Evolutionary conservation across 2,888 invertebrate species (phyloP), one percentile per base, ranked within the genome.

Genomic region (Rhorus exstirpatorius): DNA sequence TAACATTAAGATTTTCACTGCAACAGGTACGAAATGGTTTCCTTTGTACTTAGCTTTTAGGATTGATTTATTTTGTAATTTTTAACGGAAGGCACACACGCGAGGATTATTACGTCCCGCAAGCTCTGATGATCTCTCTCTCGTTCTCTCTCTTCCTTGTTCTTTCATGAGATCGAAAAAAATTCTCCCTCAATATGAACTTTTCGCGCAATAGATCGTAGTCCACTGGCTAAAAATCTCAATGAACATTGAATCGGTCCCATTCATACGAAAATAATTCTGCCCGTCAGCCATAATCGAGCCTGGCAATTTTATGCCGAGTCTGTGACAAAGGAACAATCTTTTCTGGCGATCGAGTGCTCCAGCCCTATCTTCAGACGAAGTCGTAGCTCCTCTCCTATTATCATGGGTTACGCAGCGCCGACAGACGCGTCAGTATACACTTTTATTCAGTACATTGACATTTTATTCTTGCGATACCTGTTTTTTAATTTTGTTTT

Each of bases 271-370:
- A 78, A n/a, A 8, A 38, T 65, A 14, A 76, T 58, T 44, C 53
- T 41, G 14, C 12, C 6, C 72, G 12, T 65, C 6, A 94, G 94
- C 75, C 94, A 94, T 86, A 93, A 93, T 89, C 93, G 94, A 0
- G 94, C 94, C 0, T 94, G 93, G 93, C 61, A 51, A 0, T 94
- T 89, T 81, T 94, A 94, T 92, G 91, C 94, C 0, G 94, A 94
- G 86, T 94, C 94, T 0, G 84, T 94, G 44, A 31, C 3, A 10
- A 55, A 61, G 0, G 93, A 92, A 0, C 91, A 91, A 0, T 84
- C 89, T 49, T 94, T 94, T 82, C 21, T 92, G 2, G 93, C 93
- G 0, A 86, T 86, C 0, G 63, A 71, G 31, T 91, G 90, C 55
- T 14, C 74, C 0, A 49, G 44, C 10, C 38, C 3, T 49, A 46